Conservation (phyloP, 2,888 invertebrate species). For the Agapostemon virescens region DNA sequence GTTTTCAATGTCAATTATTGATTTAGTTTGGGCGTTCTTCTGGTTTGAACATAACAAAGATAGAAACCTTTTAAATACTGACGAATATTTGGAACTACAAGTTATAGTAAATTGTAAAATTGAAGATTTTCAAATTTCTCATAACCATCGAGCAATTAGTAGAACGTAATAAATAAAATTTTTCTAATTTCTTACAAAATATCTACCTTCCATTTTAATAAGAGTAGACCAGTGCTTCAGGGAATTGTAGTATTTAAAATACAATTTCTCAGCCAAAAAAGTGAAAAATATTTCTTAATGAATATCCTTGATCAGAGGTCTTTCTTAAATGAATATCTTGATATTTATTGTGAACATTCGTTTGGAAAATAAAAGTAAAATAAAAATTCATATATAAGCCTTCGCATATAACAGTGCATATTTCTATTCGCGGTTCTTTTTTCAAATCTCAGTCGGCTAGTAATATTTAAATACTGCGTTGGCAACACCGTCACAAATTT, state of each 20-base stretch:
- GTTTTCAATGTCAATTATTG: slow-evolving; percentile 77
- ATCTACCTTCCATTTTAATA: not conserved
- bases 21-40: slow-evolving; percentile 2
- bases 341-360: not conserved
- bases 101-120: not conserved
- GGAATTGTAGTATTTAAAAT: not conserved
- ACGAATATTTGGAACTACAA: not conserved
- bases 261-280: not conserved
- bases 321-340: not conserved
- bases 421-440: not conserved
- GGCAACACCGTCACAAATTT: slow-evolving; percentile 44
- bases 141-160: not conserved
- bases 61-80: not conserved
- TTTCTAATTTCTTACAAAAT: not conserved
- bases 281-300: not conserved
- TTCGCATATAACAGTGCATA: not conserved
- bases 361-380: not conserved
- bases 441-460: slow-evolving; percentile 14
- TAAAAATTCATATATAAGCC: not conserved
- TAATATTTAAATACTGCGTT: slow-evolving; percentile 44
- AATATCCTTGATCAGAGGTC: not conserved
- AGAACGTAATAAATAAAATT: not conserved
- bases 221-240: not conserved
- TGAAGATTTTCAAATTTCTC: not conserved
- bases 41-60: not conserved